phyloP scores from a whole-genome alignment of 2,113 vertebrate species.

The Hippotragus niger region DNA sequence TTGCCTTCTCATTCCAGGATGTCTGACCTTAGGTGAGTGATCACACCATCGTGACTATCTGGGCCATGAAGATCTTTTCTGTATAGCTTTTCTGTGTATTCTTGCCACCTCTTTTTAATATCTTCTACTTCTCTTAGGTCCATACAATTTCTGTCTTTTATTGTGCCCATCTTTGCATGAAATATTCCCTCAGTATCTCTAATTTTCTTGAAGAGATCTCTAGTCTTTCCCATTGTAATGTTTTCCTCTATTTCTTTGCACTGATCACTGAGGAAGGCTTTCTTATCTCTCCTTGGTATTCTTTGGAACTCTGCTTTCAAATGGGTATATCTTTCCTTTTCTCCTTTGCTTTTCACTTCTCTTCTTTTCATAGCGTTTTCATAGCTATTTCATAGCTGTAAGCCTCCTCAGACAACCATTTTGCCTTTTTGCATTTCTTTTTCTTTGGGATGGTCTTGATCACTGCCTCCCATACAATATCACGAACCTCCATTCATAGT shows the following conservation, averaged over 20 bases:
- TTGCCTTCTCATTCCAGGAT: neutral
- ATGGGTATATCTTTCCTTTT: neutral
- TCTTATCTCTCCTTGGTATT: neutral
- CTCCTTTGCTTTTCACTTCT: neutral
- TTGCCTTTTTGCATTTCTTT: neutral
- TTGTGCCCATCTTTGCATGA: neutral
- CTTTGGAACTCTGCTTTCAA: neutral
- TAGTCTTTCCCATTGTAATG: neutral
- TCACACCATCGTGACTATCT: neutral
- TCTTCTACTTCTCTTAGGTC: neutral
- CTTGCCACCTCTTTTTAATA: neutral
- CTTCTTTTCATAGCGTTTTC: neutral
- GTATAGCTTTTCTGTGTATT: neutral
- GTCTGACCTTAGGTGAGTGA: neutral
- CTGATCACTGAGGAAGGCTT: neutral
- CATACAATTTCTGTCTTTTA: neutral
- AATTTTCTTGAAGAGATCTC: neutral
- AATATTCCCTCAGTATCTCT: neutral
- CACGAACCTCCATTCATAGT: neutral
- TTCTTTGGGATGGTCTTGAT: neutral
- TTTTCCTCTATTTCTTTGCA: neutral
- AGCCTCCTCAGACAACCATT: neutral
- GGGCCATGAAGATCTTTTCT: neutral
- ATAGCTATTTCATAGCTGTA: neutral
- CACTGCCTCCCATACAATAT: neutral